These are phyloP conservation scores for Ceratina japonica DNA, from an alignment of 1,140 invertebrate genomes.

Conservation along the genomic window DNA sequence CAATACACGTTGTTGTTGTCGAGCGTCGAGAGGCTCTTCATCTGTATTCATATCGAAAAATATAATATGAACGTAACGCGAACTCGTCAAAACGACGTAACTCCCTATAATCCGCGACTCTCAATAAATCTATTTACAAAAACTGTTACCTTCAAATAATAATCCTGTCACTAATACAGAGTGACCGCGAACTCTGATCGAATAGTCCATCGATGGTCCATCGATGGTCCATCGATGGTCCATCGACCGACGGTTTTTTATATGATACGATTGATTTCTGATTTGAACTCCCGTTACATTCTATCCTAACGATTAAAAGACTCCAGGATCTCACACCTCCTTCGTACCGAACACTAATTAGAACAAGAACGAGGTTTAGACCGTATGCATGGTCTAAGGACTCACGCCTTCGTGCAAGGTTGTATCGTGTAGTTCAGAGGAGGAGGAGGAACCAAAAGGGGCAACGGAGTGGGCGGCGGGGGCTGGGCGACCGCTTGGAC, in stretches of 20 bases:
- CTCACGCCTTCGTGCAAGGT: constrained; percentile 75
- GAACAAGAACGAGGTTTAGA: no score
- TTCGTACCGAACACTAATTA: no score
- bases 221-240: no score
- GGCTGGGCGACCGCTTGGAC: constrained; percentile 57
- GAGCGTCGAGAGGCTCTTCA: not conserved
- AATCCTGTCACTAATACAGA: no score
- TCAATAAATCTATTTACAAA: not conserved
- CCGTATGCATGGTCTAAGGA: no score
- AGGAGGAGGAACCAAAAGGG: constrained; percentile 76
- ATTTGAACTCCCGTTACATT: no score
- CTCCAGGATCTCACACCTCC: no score
- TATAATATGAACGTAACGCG: constrained; percentile 41
- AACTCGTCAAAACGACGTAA: constrained; percentile 33
- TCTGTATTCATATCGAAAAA: constrained; percentile 49
- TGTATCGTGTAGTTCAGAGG: constrained; percentile 77
- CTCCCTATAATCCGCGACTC: not conserved
- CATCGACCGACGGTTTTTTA: no score
- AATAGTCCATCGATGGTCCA: no score
- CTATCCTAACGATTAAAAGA: no score
- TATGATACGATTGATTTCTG: no score
- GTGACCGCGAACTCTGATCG: no score
- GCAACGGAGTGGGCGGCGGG: constrained; percentile 76
- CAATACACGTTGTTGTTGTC: not conserved
- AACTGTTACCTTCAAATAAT: not conserved